These are phyloP conservation scores for Plecturocebus donacophilus DNA, from an alignment of 2,113 vertebrate genomes.

Conservation along the genomic window DNA sequence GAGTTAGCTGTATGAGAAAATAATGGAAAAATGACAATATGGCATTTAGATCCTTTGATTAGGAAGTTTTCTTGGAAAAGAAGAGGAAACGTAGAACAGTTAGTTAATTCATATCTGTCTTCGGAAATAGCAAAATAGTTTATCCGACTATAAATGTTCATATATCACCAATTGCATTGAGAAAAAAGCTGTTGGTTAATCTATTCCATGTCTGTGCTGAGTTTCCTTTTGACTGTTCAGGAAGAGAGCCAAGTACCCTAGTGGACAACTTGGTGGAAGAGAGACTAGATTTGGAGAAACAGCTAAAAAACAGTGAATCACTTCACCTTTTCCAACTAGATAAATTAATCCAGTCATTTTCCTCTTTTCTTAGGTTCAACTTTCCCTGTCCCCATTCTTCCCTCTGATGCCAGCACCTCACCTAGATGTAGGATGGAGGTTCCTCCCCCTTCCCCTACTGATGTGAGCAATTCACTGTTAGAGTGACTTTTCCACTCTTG, in stretches of 20 bases:
- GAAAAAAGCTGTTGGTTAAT: background rate
- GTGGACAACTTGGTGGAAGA: background rate
- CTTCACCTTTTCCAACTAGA: background rate
- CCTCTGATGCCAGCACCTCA: background rate
- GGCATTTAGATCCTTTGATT: background rate
- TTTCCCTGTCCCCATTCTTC: background rate
- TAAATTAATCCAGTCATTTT: background rate
- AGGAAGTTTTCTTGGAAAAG: background rate
- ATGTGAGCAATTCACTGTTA: background rate
- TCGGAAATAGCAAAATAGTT: background rate
- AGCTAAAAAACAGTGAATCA: background rate
- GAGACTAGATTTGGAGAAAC: background rate
- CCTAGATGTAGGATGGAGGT: fast-evolving
- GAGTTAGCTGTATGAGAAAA: background rate
- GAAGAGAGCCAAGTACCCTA: background rate
- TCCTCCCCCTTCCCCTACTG: background rate
- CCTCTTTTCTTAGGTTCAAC: background rate
- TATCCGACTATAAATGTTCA: background rate
- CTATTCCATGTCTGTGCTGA: background rate
- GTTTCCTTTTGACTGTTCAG: background rate
- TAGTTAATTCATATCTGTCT: constrained; percentile 18
- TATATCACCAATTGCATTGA: background rate
- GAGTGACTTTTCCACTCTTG: background rate
- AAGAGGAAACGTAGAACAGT: background rate
- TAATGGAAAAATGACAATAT: background rate